These are phyloP conservation scores for Varecia variegata DNA, from an alignment of 2,797 vertebrate species.

Conservation along the genomic window DNA sequence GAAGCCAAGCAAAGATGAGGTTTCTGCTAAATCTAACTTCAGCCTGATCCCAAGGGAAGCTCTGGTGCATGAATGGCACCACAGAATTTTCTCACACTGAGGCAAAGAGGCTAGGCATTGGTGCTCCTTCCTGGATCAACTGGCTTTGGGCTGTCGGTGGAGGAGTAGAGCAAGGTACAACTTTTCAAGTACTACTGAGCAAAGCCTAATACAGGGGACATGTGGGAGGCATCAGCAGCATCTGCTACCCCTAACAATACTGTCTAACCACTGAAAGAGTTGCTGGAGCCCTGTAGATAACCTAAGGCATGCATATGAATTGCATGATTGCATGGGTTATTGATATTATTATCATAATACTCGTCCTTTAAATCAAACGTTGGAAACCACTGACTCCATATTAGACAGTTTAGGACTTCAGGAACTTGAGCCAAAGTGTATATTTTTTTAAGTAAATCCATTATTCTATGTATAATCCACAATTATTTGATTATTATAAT, in stretches of 20 bases:
- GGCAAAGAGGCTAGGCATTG: not conserved
- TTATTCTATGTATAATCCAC: not conserved
- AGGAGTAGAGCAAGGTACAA: not conserved
- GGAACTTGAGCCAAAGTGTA: not conserved
- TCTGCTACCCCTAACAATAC: not conserved
- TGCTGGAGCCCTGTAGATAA: not conserved
- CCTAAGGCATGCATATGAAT: not conserved
- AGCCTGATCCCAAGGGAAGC: not conserved
- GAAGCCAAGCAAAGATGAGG: not conserved
- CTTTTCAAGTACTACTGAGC: not conserved
- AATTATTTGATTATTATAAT: not conserved
- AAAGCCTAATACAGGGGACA: not conserved
- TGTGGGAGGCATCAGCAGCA: not conserved
- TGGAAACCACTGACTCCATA: not conserved
- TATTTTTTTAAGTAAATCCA: not conserved
- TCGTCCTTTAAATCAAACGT: not conserved
- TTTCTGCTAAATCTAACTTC: not conserved
- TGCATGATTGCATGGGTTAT: not conserved
- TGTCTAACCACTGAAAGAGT: not conserved
- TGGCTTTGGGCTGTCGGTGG: not conserved
- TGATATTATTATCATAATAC: not conserved
- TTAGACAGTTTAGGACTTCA: not conserved
- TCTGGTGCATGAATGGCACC: not conserved
- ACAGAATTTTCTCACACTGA: not conserved
- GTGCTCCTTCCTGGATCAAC: not conserved